Base-by-base conservation (phyloP, 30 jellyfish, hydroid and myxozoan species). In the Nemopilema nomurai region DNA sequence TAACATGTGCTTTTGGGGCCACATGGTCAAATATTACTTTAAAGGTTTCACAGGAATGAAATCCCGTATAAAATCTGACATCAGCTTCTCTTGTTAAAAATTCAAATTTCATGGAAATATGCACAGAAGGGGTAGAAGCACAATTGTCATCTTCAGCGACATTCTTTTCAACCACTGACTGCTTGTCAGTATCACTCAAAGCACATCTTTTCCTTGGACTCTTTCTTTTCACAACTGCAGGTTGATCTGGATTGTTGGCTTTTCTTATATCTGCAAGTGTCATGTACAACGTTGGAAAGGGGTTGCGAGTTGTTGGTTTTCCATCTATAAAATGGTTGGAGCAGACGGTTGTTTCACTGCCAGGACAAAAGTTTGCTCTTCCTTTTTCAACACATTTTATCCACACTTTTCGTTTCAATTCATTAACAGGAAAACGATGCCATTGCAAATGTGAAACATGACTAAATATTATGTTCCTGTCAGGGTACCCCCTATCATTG, bases 401-500 rank as follows among this genome's bases (percentile, higher is more conserved):
- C 91, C 91, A 83, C 25, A 29, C 86, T 20, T 69, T 52, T 67
- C 79, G 23, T 52, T 28, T 53, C 27, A 7, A 49, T 27, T 27
- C 72, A 52, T 80, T 30, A 17, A 22, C 52, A 41, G 91, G 86
- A 22, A 65, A 83, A 19, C 53, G 32, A 64, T 79, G 81, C 28
- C 81, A 79, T 52, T 52, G 62, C 81, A 79, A 79, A 28, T 26
- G 30, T 26, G 79, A 24, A 23, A 79, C 88, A 79, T 79, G 81
- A 65, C 26, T 79, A 1, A 32, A 50, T 0, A 52, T 62, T 7
- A 79, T 57, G 81, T 52, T 23, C 27, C 79, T 16, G 67, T 71
- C 86, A 28, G 86, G 87, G 64, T 83, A 83, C 50, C 91, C 49
- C 64, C 64, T 70, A 71, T 83, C 91, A 52, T 83, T 83, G 49